These are phyloP conservation scores for Rotaria macrura DNA, from an alignment of 2,888 invertebrate species.

Conservation along the genomic window DNA sequence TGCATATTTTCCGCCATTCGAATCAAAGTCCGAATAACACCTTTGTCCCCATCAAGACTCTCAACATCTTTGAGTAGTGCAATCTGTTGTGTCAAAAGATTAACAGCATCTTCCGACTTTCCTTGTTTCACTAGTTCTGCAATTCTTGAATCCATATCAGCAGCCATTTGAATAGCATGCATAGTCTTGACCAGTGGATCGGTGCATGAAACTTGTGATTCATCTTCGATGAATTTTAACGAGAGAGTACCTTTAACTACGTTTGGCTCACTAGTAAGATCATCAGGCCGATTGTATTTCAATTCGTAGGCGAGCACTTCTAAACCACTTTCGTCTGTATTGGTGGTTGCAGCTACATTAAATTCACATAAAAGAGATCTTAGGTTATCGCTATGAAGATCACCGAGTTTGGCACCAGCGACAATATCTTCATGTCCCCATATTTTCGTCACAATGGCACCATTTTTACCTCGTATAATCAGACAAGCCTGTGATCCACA, in stretches of 20 bases:
- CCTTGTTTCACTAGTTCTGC: neutral
- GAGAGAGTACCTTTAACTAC: neutral
- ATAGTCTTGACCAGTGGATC: neutral
- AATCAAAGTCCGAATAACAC: neutral
- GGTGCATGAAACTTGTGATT: neutral
- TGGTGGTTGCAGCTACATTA: neutral
- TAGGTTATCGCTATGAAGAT: neutral
- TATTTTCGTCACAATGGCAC: neutral
- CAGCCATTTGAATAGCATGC: neutral
- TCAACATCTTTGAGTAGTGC: neutral
- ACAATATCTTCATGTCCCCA: constrained; percentile 6
- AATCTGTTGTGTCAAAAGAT: neutral
- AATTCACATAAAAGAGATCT: neutral
- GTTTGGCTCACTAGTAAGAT: neutral
- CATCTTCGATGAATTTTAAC: neutral
- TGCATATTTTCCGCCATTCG: neutral
- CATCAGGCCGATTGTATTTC: neutral
- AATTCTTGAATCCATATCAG: neutral
- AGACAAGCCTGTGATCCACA: neutral
- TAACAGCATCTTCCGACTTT: neutral
- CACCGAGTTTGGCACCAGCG: neutral
- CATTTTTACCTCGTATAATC: neutral
- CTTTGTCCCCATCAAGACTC: neutral
- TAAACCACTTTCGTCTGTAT: neutral
- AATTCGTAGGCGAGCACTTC: neutral